phyloP scores from a whole-genome alignment of 30 jellyfish, hydroid and myxozoan species.

The Mastigias papua region DNA sequence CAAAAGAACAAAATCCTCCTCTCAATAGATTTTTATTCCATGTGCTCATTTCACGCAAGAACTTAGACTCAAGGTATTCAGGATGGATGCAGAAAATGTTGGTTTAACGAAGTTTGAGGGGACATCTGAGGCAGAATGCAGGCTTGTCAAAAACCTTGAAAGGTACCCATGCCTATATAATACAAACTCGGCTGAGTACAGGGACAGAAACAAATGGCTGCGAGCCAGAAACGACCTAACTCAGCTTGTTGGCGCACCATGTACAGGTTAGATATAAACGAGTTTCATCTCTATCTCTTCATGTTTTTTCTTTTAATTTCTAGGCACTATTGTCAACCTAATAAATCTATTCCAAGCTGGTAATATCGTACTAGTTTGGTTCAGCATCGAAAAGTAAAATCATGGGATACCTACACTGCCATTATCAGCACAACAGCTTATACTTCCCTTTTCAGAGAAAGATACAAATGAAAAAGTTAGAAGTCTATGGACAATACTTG shows the following conservation, averaged over 20 bases:
- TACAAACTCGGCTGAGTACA: conserved; percentile 6
- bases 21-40: too few species aligned
- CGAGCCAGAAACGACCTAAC: conserved; percentile 1
- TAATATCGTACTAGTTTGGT: too few species aligned
- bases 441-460: conserved; percentile 1
- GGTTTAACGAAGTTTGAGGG: conserved; percentile 13
- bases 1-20: too few species aligned
- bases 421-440: too few species aligned
- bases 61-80: too few species aligned
- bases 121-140: conserved; percentile 37
- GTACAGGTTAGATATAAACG: background rate
- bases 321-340: background rate
- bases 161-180: conserved; percentile 26
- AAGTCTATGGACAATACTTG: background rate
- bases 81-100: too few species aligned
- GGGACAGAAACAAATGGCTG: conserved; percentile 22
- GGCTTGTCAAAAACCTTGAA: conserved; percentile 4
- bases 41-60: too few species aligned
- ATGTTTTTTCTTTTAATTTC: too few species aligned
- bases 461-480: conserved; percentile 6
- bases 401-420: background rate
- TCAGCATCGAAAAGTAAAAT: background rate
- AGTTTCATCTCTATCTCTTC: background rate
- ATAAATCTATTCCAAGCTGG: too few species aligned
- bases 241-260: background rate